Evolutionary conservation across 2,888 invertebrate species (phyloP).

Genomic region (Thera obeliscata): DNA sequence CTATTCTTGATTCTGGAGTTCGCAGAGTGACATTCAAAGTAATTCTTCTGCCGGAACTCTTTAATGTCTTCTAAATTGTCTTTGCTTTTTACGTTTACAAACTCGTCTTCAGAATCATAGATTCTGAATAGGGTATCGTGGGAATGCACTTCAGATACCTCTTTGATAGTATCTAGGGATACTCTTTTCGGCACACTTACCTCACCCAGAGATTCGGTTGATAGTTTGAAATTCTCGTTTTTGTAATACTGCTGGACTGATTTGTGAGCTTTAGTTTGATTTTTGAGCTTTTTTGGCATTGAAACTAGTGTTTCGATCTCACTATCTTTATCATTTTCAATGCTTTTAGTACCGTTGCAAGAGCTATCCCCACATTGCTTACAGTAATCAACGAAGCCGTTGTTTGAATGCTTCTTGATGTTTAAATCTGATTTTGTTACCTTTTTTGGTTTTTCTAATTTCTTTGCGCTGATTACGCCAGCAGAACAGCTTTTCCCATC

Average conservation of each 20-base stretch:
- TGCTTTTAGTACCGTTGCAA: conserved; percentile 2
- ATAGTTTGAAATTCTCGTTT: conserved; percentile 65
- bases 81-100: conserved; percentile 48
- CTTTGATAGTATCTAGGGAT: conserved; percentile 65
- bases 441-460: conserved; percentile 51
- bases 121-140: conserved; percentile 49
- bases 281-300: conserved; percentile 11
- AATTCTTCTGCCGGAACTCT: conserved; percentile 83
- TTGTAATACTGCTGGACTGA: conserved; percentile 65
- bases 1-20: conserved; percentile 60
- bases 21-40: conserved; percentile 86
- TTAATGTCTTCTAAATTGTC: conserved; percentile 57
- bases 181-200: conserved; percentile 47
- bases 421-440: conserved; percentile 63
- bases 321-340: conserved; percentile 6
- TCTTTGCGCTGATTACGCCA: conserved; percentile 46
- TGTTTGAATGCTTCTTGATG: conserved; percentile 43
- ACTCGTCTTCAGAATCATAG: conserved; percentile 54
- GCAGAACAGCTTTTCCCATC: conserved; percentile 60
- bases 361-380: conserved; percentile 61
- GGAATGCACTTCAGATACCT: conserved; percentile 55
- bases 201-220: conserved; percentile 58
- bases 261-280: conserved; percentile 34
- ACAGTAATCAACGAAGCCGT: conserved; percentile 45
- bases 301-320: conserved; percentile 22